These are phyloP conservation scores for Apantesis nais DNA, from an alignment of 2,888 invertebrate species.

Conservation along the genomic window DNA sequence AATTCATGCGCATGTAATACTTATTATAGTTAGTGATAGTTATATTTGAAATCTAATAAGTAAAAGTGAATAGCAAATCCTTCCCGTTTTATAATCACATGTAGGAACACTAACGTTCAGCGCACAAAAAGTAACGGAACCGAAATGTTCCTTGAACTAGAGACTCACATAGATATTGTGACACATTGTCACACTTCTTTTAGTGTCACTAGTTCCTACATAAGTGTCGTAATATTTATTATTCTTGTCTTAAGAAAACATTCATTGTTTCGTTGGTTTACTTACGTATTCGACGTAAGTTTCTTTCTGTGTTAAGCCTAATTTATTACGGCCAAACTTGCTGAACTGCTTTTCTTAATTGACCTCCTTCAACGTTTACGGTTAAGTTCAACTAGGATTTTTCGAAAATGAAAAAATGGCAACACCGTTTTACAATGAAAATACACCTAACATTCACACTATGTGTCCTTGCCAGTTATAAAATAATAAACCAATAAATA, in stretches of 20 bases:
- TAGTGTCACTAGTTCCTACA: conserved; percentile 36
- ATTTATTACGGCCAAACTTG: conserved; percentile 1
- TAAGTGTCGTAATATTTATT: conserved; percentile 35
- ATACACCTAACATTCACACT: neutral
- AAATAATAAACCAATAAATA: neutral
- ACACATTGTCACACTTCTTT: conserved; percentile 44
- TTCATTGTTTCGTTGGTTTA: conserved; percentile 38
- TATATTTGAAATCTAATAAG: no score
- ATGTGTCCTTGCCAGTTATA: neutral
- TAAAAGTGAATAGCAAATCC: neutral
- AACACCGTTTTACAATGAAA: neutral
- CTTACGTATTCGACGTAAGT: conserved; percentile 14
- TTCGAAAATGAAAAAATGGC: neutral
- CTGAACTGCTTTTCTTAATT: neutral
- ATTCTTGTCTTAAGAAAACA: conserved; percentile 42
- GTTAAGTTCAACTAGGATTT: neutral
- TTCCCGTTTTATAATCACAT: conserved; percentile 6
- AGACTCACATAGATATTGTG: conserved; percentile 23
- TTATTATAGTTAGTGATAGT: no score
- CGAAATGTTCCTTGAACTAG: conserved; percentile 3
- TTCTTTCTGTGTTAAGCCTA: conserved; percentile 9
- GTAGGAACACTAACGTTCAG: conserved; percentile 3
- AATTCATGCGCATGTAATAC: no score
- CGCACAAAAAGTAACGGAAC: conserved; percentile 14
- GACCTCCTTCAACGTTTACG: neutral